phyloP scores from a whole-genome alignment of 2,113 vertebrate genomes.

The Gambusia affinis region DNA sequence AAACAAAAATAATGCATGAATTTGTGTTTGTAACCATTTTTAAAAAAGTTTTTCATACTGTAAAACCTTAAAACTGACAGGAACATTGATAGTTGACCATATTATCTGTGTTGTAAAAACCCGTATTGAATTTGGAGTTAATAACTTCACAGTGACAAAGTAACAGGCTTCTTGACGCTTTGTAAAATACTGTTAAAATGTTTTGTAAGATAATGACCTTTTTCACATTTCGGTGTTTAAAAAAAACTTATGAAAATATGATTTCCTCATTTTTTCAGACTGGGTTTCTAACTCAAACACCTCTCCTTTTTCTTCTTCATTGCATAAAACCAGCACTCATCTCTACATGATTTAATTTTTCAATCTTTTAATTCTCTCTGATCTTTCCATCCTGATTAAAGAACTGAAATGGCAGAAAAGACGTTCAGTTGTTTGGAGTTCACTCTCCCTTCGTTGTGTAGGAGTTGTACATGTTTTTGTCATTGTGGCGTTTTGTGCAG shows the following conservation, averaged over 20 bases:
- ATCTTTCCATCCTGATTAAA: background rate
- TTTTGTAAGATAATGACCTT: background rate
- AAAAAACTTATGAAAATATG: too few species aligned
- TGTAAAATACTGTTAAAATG: background rate
- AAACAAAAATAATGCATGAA: background rate
- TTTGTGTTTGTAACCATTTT: too few species aligned
- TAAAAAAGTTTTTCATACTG: background rate
- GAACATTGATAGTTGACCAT: background rate
- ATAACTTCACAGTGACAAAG: background rate
- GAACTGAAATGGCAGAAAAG: background rate
- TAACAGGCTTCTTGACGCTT: background rate
- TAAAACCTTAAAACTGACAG: background rate
- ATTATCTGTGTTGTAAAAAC: background rate
- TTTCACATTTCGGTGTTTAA: background rate
- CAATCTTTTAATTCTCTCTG: background rate
- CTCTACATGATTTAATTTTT: background rate
- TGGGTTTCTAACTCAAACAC: too few species aligned
- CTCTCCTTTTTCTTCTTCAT: background rate
- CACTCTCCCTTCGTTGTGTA: background rate
- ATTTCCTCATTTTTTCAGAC: too few species aligned
- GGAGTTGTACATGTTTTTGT: background rate
- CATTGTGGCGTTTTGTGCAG: background rate
- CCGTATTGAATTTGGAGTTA: background rate
- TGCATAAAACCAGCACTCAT: background rate
- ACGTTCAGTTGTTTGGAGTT: background rate